Percentiles rank a stretch among this genome's conserved stretches.
phyloP scores from a whole-genome alignment of 2,888 invertebrate species.

The Hofmannophila pseudospretella region DNA sequence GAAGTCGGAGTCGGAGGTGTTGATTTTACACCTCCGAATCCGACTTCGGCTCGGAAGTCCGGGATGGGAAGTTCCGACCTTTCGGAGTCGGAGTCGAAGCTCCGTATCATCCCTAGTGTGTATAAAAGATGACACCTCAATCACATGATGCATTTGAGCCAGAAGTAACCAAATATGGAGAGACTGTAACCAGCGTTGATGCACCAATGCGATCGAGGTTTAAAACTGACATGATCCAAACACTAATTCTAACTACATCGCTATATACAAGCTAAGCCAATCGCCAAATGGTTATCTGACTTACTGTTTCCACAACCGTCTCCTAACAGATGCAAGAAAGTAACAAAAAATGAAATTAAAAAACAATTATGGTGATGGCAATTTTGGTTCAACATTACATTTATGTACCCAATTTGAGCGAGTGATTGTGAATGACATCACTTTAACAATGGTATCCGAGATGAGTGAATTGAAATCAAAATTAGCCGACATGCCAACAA shows the following conservation, averaged over 20 bases:
- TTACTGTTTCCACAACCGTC: slow-evolving; percentile 78
- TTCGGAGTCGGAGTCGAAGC: too few relatives aligned
- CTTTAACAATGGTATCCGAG: slow-evolving; percentile 19
- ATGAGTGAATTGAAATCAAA: slow-evolving; percentile 23
- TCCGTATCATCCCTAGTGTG: too few relatives aligned
- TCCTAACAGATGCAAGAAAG: slow-evolving; percentile 77
- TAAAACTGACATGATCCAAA: neutral
- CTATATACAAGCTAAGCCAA: slow-evolving; percentile 62
- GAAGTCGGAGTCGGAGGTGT: too few relatives aligned
- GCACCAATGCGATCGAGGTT: neutral
- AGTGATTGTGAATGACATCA: slow-evolving; percentile 17
- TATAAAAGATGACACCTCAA: too few relatives aligned
- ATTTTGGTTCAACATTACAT: slow-evolving; percentile 35
- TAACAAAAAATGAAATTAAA: slow-evolving; percentile 68
- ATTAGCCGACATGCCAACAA: slow-evolving; percentile 32
- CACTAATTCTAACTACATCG: slow-evolving; percentile 34
- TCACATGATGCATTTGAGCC: too few relatives aligned
- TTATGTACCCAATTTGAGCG: slow-evolving; percentile 46
- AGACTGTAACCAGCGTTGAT: neutral
- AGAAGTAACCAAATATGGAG: too few relatives aligned
- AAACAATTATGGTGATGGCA: slow-evolving; percentile 61
- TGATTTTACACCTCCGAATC: too few relatives aligned
- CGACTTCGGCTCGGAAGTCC: too few relatives aligned
- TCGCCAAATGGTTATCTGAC: slow-evolving; percentile 67
- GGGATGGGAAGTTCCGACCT: too few relatives aligned